phyloP scores from a whole-genome alignment of 2,888 invertebrate genomes.

The Machimus atricapillus region DNA sequence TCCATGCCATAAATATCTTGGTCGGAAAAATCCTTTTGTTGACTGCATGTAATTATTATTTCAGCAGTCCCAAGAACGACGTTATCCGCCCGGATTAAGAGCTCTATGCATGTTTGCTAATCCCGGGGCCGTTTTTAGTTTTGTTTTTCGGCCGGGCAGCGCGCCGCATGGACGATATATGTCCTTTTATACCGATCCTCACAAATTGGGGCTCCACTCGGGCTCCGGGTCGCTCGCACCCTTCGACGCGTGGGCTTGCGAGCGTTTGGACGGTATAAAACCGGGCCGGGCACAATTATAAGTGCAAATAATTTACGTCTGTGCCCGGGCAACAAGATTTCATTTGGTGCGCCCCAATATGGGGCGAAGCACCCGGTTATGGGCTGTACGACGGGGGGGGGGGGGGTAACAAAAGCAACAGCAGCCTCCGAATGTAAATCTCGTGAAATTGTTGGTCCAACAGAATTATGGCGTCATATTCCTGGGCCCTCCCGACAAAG shows the following conservation, averaged over 20 bases:
- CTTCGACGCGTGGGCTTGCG: neutral
- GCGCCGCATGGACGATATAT: neutral
- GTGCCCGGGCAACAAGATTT: slow-evolving; percentile 21
- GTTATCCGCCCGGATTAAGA: neutral
- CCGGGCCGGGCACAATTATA: slow-evolving; percentile 18
- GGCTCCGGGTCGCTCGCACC: neutral
- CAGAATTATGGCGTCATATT: slow-evolving; percentile 42
- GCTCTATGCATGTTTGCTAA: neutral
- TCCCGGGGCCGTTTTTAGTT: neutral
- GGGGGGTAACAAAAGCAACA: neutral
- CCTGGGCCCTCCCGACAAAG: neutral
- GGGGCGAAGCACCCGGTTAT: neutral
- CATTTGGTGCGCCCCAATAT: neutral
- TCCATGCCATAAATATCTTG: neutral
- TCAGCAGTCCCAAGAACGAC: neutral
- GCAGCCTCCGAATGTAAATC: slow-evolving; percentile 41
- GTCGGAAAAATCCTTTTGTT: neutral
- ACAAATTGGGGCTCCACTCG: neutral
- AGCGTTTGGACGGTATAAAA: neutral
- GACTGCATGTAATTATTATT: neutral
- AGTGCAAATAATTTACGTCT: slow-evolving; percentile 38
- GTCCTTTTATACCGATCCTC: neutral
- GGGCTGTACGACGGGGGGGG: no score
- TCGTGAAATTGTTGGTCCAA: slow-evolving; percentile 44
- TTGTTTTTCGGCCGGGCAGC: neutral